Conservation (phyloP, 2,113 vertebrate genomes). For the Leucopternis melanops region DNA sequence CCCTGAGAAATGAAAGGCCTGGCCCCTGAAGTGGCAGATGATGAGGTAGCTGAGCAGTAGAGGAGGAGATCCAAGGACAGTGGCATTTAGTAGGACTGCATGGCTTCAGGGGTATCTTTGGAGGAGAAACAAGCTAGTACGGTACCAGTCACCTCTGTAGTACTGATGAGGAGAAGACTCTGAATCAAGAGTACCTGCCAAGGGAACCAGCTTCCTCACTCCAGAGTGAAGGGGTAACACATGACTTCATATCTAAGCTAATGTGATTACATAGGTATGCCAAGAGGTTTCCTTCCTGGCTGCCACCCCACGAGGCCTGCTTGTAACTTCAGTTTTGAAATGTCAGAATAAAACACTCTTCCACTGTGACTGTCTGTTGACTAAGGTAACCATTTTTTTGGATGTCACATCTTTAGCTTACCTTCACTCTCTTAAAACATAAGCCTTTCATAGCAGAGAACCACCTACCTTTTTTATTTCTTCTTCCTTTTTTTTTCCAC, state of each 20-base stretch:
- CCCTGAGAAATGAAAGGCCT: not conserved
- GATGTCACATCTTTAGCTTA: not conserved
- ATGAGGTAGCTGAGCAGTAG: not conserved
- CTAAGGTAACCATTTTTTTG: not conserved
- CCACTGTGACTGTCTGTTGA: not conserved
- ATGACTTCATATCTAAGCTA: not conserved
- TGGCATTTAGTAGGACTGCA: not conserved
- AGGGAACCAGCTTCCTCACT: not conserved
- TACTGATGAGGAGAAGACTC: not conserved
- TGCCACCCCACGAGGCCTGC: not conserved
- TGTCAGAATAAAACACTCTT: not conserved
- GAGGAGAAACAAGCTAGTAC: not conserved
- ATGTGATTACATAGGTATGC: not conserved
- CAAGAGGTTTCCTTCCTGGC: not conserved
- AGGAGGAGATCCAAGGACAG: not conserved
- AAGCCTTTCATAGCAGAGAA: not conserved
- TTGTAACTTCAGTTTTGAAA: not conserved
- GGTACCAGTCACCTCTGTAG: not conserved
- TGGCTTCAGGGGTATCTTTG: not conserved
- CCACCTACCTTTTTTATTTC: not conserved
- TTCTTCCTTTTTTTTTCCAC: not conserved
- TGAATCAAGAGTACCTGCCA: not conserved
- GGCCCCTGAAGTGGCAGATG: not conserved
- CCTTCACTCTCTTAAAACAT: not conserved
- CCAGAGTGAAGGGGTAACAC: not conserved